Evolutionary conservation across 2,888 invertebrate genomes (phyloP), one percentile per base, ranked within the genome.

Genomic region (Brachyptera risi): DNA sequence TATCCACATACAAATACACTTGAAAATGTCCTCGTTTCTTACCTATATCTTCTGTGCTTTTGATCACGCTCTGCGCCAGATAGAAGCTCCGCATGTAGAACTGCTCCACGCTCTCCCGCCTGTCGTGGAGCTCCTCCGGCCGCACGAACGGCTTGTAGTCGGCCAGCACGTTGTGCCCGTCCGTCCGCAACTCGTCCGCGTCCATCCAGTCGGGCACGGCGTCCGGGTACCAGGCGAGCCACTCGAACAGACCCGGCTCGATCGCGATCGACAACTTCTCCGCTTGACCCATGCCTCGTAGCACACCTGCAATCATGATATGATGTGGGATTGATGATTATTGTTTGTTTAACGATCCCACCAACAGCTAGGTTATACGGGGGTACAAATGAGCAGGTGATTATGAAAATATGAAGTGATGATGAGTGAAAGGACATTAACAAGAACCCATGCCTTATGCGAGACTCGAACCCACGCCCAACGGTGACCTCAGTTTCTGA

Each of bases 211-310:
- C 82, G 2, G 91, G 92, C 69, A 84, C 76, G 0, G 85, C 85
- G 62, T 87, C 87, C 1, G 84, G 81, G 74, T 95, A 92, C 96
- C 96, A 96, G 31, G 87, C 85, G 71, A 93, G 81, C 90, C 90
- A 97, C 75, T 97, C 97, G 75, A 96, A 97, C 40, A 97, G 76
- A 0, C 92, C 93, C 0, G 95, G 94, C 72, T 97, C 97, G 15
- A 97, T 80, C 68, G 82, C 83, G 24, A 94, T 83, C n/a, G 60
- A 35, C 24, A 61, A 42, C 5, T 9, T 27, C 17, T 63, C 57
- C 31, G 31, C 59, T 15, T 57, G 51, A 19, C 60, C 62, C 51
- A 63, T 27, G 4, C 63, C 65, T 61, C 31, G 27, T 3, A 58
- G 26, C 1, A 58, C 27, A 4, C 26, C 26, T 11, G 21, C 24